These are phyloP conservation scores for Psix sp. DNA, from an alignment of 1,140 invertebrate species.

Conservation along the genomic window DNA sequence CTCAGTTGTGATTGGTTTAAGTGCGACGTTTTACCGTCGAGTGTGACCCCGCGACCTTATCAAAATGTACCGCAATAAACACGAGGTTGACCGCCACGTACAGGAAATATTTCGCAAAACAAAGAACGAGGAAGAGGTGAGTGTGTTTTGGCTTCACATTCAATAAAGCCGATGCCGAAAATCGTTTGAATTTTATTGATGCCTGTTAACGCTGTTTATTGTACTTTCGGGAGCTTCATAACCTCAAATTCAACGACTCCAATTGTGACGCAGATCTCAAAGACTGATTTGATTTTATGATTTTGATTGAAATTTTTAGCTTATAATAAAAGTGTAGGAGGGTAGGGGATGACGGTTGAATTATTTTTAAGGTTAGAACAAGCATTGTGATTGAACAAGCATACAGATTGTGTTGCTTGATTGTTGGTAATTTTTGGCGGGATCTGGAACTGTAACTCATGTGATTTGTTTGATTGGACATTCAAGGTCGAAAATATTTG, in stretches of 20 bases:
- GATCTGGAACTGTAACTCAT: neutral
- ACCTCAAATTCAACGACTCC: no score
- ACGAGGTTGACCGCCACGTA: constrained; percentile 84
- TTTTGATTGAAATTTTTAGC: no score
- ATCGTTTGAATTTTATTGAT: neutral
- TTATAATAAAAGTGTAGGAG: no score
- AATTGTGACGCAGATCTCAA: no score
- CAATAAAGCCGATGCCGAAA: neutral
- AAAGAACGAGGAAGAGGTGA: constrained; percentile 82
- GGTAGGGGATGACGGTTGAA: no score
- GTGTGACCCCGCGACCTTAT: neutral
- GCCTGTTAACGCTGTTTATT: no score
- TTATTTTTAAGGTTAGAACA: neutral
- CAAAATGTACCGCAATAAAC: constrained; percentile 82
- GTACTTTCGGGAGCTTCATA: no score
- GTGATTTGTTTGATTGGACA: neutral
- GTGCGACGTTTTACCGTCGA: neutral
- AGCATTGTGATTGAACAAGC: neutral
- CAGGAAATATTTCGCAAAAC: constrained; percentile 81
- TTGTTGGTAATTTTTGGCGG: neutral
- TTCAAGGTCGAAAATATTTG: neutral
- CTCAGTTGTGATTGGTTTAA: neutral
- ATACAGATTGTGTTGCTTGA: neutral
- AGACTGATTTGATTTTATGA: no score
- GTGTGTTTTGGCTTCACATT: constrained; percentile 55